A percentile compares a stretch with the other conserved stretches of the same genome.
These are phyloP conservation scores for Holothuria scabra DNA, from an alignment of 53 echinoderm and acorn worm genomes.

Conservation along the genomic window DNA sequence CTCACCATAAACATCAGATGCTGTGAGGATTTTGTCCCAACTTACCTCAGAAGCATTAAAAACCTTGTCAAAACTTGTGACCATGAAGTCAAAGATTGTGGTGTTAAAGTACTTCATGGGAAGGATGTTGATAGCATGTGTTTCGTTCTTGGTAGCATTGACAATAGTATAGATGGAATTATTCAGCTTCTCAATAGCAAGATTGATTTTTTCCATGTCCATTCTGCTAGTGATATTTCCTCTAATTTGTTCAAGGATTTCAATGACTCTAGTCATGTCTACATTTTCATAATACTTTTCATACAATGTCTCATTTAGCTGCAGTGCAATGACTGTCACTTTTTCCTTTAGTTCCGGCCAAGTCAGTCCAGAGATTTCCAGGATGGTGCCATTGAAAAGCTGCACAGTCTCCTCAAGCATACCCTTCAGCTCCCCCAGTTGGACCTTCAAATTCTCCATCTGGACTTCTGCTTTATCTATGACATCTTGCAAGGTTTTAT, in stretches of 20 bases:
- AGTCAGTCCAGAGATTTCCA: slow-evolving; percentile 27
- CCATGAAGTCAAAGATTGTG: slow-evolving; percentile 58
- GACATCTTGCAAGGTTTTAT: slow-evolving; percentile 21
- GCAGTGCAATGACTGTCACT: neutral
- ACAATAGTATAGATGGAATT: slow-evolving; percentile 44
- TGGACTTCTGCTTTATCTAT: slow-evolving; percentile 17
- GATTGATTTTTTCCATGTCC: slow-evolving; percentile 32
- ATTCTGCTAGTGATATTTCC: slow-evolving; percentile 47
- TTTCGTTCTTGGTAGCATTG: slow-evolving; percentile 67
- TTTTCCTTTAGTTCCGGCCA: slow-evolving; percentile 43
- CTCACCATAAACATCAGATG: slow-evolving; percentile 58
- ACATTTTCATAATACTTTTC: slow-evolving; percentile 52
- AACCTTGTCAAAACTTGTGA: slow-evolving; percentile 55
- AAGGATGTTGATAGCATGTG: slow-evolving; percentile 69
- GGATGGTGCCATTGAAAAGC: slow-evolving; percentile 8
- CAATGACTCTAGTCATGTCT: slow-evolving; percentile 55
- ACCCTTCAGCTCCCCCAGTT: slow-evolving; percentile 35
- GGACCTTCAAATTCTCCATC: slow-evolving; percentile 37
- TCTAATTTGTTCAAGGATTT: slow-evolving; percentile 47
- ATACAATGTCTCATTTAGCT: slow-evolving; percentile 55
- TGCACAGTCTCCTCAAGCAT: slow-evolving; percentile 18
- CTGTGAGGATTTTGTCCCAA: slow-evolving; percentile 47
- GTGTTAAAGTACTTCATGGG: slow-evolving; percentile 67
- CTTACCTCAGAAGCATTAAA: slow-evolving; percentile 48
- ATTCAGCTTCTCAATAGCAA: slow-evolving; percentile 55